Evolutionary conservation across 2,113 vertebrate genomes (phyloP), one percentile per base, ranked within the genome.

Genomic region (Microtus pennsylvanicus): DNA sequence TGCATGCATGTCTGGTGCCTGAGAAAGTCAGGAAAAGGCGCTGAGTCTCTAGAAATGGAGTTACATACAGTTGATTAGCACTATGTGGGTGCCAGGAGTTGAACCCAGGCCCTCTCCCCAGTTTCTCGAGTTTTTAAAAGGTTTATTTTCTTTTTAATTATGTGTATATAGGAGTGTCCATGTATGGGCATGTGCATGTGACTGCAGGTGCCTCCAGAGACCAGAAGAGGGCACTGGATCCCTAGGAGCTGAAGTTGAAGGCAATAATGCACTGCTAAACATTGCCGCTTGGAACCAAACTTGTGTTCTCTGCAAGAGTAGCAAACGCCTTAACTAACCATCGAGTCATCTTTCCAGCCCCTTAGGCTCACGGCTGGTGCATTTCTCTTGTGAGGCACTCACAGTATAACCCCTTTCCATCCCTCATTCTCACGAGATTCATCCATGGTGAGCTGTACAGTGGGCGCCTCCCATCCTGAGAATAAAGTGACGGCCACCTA

Each of bases 401-500:
- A 28, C 38, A 67, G 11, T 11, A 6, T 16, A 52, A n/a, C 19
- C 45, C 26, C 45, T 35, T 42, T 19, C 19, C 6, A 22, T 38
- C 16, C 10, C 26, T 0, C 19, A 5, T 22, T 65, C 38, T 69
- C 8, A 13, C 30, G 70, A 24, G 35, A 17, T 13, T 7, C 1
- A 4, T 7, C 28, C 42, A 38, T 6, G 14, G 63, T 22, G 3
- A 26, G 4, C 21, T 9, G 10, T 45, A 17, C 3, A 17, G 11
- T 5, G 30, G 12, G 19, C 24, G 0, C 1, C 22, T 69, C 2
- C 42, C 24, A 10, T 26, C 12, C 30, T 24, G 35, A 65, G 28
- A 26, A 30, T 4, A 7, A 3, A 61, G 45, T 50, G 24, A 9
- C 4, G 1, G 17, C 2, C 35, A 12, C 74, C 12, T 58, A 1